Base-by-base conservation (phyloP, 2,113 vertebrate species). In the Hymenochirus boettgeri region DNA sequence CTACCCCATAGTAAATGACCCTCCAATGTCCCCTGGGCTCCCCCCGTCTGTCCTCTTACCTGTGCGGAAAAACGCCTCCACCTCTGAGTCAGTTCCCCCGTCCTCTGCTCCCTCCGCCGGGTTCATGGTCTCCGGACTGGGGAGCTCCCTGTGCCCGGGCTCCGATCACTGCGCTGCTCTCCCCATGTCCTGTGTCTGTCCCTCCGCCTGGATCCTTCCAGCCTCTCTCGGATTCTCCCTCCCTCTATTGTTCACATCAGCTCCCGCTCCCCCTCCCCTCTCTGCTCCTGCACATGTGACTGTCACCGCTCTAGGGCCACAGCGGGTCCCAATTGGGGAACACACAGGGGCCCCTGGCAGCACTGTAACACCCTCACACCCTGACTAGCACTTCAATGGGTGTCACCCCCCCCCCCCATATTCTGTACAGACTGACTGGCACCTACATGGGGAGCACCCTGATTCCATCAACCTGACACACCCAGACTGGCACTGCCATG, bases 31-130 rank as follows among this genome's bases (percentile, higher is more conserved):
- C 61, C 50, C 72, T 55, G 55, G 42, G 46, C 51, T 57, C 70
- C 55, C 17, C 24, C 39, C 53, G 15, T 22, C 9, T 21, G 3
- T 53, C 35, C 2, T 53, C 35, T 79, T 90, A 92, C 91, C 91
- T 89, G 90, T 89, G 76, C 90, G 88, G 81, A 91, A 93, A 83
- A 92, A 93, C 62, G 89, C 87, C 69, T 91, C 91, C 81, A 90
- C 90, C 77, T 92, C 90, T 33, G 88, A 86, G 72, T 93, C 90
- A 23, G 83, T 85, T 3, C 85, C 88, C 77, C 88, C 89, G 72
- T 92, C 91, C 77, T 92, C 91, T 71, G 87, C 82, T 75, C 86
- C 88, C 80, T 91, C 91, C 45, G 83, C 76, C 53, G 86, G 82
- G 84, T 87, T 92, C 90, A 92, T 92, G 83, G 61, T n/a, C 62